Evolutionary conservation across 2,888 invertebrate species (phyloP).

Genomic region (Nezara viridula): DNA sequence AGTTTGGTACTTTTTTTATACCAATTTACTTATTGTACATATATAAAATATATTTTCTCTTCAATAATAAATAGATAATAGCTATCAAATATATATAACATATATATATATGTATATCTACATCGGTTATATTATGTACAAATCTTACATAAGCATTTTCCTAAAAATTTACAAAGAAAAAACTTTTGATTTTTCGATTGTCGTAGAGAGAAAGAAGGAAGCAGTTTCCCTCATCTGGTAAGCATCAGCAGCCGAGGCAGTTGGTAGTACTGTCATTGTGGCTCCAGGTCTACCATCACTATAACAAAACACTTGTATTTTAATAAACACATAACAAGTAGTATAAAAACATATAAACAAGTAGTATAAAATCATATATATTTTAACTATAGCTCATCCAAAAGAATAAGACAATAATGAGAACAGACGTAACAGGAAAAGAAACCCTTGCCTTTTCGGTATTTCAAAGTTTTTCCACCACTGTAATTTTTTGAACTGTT

Average conservation of each 20-base stretch:
- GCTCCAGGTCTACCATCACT: slow-evolving; percentile 48
- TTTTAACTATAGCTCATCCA: no score
- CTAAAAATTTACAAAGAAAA: slow-evolving; percentile 43
- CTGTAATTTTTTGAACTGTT: no score
- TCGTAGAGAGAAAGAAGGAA: slow-evolving; percentile 7
- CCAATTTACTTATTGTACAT: slow-evolving; percentile 33
- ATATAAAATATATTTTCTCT: slow-evolving; percentile 42
- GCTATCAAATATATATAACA: slow-evolving; percentile 49
- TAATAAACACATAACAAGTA: no score
- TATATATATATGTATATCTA: slow-evolving; percentile 42
- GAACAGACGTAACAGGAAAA: no score
- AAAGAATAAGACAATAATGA: no score
- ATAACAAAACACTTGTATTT: not conserved
- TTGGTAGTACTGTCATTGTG: slow-evolving; percentile 39
- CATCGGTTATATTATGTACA: slow-evolving; percentile 49
- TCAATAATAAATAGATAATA: slow-evolving; percentile 48
- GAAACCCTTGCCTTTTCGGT: no score
- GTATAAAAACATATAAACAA: no score
- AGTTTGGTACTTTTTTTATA: slow-evolving; percentile 1
- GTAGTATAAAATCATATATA: no score
- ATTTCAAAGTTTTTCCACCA: no score
- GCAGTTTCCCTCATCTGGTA: not conserved
- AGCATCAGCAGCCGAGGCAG: not conserved
- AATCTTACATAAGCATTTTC: slow-evolving; percentile 46
- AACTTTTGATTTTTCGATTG: slow-evolving; percentile 17